These are phyloP conservation scores for Neoitamus cyanurus DNA, from an alignment of 2,888 invertebrate species.

Conservation along the genomic window DNA sequence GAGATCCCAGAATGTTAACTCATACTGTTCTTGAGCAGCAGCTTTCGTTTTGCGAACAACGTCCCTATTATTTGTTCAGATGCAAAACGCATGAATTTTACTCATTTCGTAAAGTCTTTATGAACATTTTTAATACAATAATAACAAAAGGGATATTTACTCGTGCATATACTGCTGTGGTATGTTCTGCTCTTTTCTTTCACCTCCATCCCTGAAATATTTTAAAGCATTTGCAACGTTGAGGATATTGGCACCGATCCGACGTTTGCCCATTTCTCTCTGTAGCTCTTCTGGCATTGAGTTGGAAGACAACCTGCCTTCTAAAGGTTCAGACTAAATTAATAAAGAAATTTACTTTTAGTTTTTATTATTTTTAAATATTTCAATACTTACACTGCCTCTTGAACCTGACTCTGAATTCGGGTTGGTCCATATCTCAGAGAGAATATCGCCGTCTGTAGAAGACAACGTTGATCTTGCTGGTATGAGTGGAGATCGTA, in stretches of 20 bases:
- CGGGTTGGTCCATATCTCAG: constrained; percentile 82
- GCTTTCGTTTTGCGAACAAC: too few relatives aligned
- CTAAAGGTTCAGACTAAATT: constrained; percentile 55
- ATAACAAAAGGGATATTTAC: constrained; percentile 3
- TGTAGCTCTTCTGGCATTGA: constrained; percentile 74
- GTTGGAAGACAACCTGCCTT: constrained; percentile 62
- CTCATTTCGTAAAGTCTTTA: too few relatives aligned
- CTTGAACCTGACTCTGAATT: constrained; percentile 52
- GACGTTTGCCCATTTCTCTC: constrained; percentile 73
- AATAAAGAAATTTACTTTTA: too few relatives aligned
- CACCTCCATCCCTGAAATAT: background rate
- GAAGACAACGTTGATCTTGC: constrained; percentile 80
- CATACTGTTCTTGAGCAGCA: too few relatives aligned
- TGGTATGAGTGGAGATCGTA: constrained; percentile 84
- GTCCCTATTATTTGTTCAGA: too few relatives aligned
- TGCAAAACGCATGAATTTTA: too few relatives aligned
- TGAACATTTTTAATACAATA: background rate
- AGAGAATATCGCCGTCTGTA: constrained; percentile 60
- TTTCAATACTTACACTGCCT: background rate
- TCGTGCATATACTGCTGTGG: background rate
- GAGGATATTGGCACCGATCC: constrained; percentile 67
- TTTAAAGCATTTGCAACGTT: constrained; percentile 51
- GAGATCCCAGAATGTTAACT: too few relatives aligned
- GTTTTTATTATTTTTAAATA: too few relatives aligned
- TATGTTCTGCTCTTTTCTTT: background rate